Conservation (phyloP, 2,797 vertebrate genomes). For the Carapus acus region DNA sequence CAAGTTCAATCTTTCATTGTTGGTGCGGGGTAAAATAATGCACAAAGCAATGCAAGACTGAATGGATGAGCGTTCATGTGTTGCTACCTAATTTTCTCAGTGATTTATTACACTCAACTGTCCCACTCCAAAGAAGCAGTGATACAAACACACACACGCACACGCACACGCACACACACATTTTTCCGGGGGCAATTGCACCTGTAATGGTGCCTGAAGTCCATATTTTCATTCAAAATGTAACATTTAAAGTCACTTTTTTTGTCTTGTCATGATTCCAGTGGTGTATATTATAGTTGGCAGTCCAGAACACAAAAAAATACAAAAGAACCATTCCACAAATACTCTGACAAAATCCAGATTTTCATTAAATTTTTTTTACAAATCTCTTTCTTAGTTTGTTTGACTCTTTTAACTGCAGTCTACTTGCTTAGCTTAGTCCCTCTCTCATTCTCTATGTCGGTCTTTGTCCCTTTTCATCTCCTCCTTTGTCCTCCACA, state of each 20-base stretch:
- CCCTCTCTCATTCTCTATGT: conserved; percentile 5
- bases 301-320: too few relatives aligned
- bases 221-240: conserved; percentile 38
- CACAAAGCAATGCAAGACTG: conserved; percentile 61
- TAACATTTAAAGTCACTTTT: conserved; percentile 10
- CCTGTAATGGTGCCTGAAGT: conserved; percentile 35
- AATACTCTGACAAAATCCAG: too few relatives aligned
- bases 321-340: too few relatives aligned
- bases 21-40: conserved; percentile 60
- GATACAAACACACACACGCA: conserved; percentile 26
- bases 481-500: conserved; percentile 20
- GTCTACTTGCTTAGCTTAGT: conserved; percentile 25
- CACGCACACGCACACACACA: conserved; percentile 33
- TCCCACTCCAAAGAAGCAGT: conserved; percentile 50
- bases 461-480: conserved; percentile 21
- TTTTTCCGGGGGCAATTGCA: conserved; percentile 38
- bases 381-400: conserved; percentile 30
- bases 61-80: conserved; percentile 60
- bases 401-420: conserved; percentile 1
- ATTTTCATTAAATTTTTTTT: conserved; percentile 33
- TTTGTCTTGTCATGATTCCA: conserved; percentile 24
- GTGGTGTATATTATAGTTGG: too few relatives aligned
- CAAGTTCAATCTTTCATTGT: conserved; percentile 61
- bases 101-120: conserved; percentile 64
- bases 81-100: conserved; percentile 61